phyloP scores from a whole-genome alignment of 2,888 invertebrate genomes.

The Pseudococcus viburni region DNA sequence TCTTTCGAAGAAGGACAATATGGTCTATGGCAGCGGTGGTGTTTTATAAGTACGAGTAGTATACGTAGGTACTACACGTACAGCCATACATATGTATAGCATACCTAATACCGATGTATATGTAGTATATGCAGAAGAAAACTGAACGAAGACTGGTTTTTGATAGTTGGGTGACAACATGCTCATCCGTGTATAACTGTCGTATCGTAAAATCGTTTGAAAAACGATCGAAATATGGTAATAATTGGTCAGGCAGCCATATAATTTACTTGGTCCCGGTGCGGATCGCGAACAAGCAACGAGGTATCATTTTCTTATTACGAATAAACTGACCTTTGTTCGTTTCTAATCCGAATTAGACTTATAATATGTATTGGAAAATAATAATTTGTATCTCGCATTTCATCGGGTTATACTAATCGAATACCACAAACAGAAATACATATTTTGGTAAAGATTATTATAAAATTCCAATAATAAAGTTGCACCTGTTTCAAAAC shows the following conservation, averaged over 20 bases:
- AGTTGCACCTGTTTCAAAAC: background rate
- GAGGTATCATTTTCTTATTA: constrained; percentile 33
- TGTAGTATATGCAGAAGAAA: background rate
- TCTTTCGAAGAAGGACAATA: background rate
- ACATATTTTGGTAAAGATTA: constrained; percentile 16
- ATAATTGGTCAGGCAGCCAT: background rate
- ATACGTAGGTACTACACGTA: background rate
- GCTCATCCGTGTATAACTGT: constrained; percentile 7
- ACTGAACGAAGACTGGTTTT: constrained; percentile 22
- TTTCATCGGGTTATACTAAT: background rate
- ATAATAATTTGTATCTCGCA: constrained; percentile 20
- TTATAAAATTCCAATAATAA: background rate
- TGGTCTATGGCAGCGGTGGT: background rate
- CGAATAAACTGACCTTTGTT: constrained; percentile 18
- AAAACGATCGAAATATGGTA: constrained; percentile 43
- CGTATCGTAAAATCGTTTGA: constrained; percentile 41
- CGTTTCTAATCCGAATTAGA: constrained; percentile 34
- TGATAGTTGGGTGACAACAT: constrained; percentile 36
- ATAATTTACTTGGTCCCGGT: constrained; percentile 4
- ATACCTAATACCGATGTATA: background rate
- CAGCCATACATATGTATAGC: background rate
- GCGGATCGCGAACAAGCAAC: background rate
- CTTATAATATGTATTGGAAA: background rate
- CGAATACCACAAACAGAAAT: background rate
- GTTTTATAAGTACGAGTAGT: background rate